Base-by-base conservation (phyloP, 2,797 vertebrate genomes). In the Lateolabrax maculatus region DNA sequence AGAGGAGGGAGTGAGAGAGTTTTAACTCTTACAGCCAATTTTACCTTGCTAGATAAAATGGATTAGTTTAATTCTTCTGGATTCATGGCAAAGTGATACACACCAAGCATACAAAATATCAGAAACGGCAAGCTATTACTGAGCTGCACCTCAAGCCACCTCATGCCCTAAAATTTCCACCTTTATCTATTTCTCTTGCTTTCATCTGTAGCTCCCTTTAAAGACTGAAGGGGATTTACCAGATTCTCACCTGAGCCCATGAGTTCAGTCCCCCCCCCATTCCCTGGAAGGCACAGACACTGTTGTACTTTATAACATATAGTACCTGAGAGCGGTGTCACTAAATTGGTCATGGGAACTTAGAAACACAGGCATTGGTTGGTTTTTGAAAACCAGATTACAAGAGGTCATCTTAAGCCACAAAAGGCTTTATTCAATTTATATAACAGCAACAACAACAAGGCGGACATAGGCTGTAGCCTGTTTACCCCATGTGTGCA, bases 181-280 rank as follows among this genome's bases (percentile, higher is more conserved):
- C 74, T 55, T 57, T 56, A 53, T 81, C 43, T 41, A 37, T 66
- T 81, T 66, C 39, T 23, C 69, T 63, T 51, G 52, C 70, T 77
- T 80, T 70, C 31, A 79, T 71, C 52, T 63, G 21, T 2, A n/a
- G 53, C 36, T 60, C 36, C 68, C 39, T 46, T 83, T 60, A 51
- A 80, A 70, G 53, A 71, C 64, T 70, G 63, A 78, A 36, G 23
- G 16, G 48, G 69, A 78, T 79, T 83, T 79, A 27, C 13, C 18
- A 2, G 55, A 18, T 62, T 76, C 37, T 64, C 64, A 67, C 63
- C 41, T 64, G 70, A 69, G 39, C 25, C 31, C 15, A 31, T 9
- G 19, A 48, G 44, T 58, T 73, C 31, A 27, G 31, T n/a, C n/a
- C 12, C 41, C 11, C 29, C 37, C 27, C 6, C 49, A 21, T 71